phyloP scores from a whole-genome alignment of 2,797 vertebrate species.

The Emydoidea blandingii region DNA sequence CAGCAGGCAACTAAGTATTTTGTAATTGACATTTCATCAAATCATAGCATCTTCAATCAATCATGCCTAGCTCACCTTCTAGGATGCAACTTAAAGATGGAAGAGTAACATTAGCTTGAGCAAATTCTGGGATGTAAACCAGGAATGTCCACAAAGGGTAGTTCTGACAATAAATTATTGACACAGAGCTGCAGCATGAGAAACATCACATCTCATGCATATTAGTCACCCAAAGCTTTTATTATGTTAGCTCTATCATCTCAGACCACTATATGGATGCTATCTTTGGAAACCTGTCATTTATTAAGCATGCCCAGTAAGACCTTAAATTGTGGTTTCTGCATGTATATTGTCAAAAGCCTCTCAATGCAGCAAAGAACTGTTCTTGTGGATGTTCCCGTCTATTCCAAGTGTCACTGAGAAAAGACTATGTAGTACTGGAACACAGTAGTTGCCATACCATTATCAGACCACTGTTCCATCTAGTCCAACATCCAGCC shows the following conservation, averaged over 20 bases:
- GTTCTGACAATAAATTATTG: not conserved
- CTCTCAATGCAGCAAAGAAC: not conserved
- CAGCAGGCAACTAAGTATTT: not conserved
- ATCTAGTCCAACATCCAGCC: not conserved
- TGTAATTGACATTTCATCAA: not conserved
- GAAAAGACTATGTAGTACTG: not conserved
- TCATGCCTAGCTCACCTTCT: not conserved
- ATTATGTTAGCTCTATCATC: not conserved
- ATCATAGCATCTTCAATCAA: not conserved
- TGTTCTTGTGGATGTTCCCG: not conserved
- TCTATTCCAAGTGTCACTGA: not conserved
- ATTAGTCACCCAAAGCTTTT: not conserved
- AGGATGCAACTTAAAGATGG: not conserved
- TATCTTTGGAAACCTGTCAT: not conserved
- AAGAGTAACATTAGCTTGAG: not conserved
- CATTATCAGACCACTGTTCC: not conserved
- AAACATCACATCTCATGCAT: not conserved
- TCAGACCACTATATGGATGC: not conserved
- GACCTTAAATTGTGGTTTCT: not conserved
- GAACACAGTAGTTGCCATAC: not conserved
- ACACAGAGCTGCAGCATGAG: not conserved
- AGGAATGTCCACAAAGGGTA: not conserved
- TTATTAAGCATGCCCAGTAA: not conserved
- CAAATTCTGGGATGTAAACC: not conserved
- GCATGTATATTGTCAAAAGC: not conserved